Conservation (phyloP, 2,888 invertebrate genomes). For the Trachelus iudaicus region DNA sequence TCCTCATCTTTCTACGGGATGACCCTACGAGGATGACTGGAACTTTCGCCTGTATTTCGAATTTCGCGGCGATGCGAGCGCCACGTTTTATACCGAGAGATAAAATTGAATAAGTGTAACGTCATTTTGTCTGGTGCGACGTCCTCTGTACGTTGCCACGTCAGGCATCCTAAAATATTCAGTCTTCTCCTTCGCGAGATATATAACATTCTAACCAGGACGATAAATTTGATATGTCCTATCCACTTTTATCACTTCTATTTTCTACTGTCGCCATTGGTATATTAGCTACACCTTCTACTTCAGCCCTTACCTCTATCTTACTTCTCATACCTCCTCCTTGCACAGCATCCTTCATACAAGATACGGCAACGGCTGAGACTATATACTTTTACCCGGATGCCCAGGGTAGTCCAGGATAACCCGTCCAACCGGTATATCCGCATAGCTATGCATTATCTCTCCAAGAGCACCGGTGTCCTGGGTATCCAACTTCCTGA, state of each 20-base stretch:
- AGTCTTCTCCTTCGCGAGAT: conserved; percentile 13
- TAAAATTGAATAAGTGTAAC: conserved; percentile 47
- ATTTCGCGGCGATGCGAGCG: neutral
- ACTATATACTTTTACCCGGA: neutral
- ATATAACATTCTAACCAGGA: conserved; percentile 7
- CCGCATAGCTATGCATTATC: neutral
- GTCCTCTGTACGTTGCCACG: neutral
- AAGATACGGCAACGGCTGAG: neutral
- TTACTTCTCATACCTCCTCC: neutral
- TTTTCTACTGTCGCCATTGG: neutral
- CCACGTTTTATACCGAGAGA: conserved; percentile 14
- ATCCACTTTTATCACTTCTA: neutral
- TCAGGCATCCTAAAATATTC: conserved; percentile 32
- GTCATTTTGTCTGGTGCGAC: conserved; percentile 24
- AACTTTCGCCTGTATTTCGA: neutral
- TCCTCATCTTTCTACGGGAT: neutral
- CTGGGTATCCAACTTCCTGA: neutral
- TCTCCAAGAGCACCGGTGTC: neutral
- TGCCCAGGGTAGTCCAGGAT: neutral
- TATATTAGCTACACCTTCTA: neutral
- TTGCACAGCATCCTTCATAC: neutral
- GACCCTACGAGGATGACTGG: neutral
- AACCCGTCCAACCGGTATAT: neutral
- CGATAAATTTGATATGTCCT: conserved; percentile 41
- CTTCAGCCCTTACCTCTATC: neutral